Conservation (phyloP, 2,113 vertebrate genomes). For the Entelurus aequoreus region DNA sequence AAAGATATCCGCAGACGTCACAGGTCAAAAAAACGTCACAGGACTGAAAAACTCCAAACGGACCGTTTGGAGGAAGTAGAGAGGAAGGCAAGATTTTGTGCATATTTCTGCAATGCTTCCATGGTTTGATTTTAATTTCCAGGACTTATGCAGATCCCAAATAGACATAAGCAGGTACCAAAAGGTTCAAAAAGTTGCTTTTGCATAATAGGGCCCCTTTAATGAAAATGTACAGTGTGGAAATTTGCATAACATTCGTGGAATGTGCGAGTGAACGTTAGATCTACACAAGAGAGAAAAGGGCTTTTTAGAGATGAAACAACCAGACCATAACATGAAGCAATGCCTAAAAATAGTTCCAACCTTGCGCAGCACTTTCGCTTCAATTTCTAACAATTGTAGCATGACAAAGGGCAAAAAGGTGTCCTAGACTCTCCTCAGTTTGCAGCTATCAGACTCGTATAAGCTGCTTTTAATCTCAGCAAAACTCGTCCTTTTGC, state of each 20-base stretch:
- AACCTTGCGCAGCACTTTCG: conserved; percentile 34
- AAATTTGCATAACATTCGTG: background rate
- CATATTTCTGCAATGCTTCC: too few species aligned
- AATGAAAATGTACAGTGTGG: background rate
- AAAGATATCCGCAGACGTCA: too few species aligned
- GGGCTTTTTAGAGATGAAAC: conserved; percentile 25
- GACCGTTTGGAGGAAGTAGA: too few species aligned
- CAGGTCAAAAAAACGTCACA: too few species aligned
- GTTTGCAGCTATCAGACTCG: conserved; percentile 1
- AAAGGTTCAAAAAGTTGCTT: too few species aligned
- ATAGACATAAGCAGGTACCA: too few species aligned
- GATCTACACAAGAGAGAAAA: conserved; percentile 2
- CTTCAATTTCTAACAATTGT: conserved; percentile 42
- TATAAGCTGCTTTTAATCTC: conserved; percentile 14
- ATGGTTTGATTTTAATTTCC: too few species aligned
- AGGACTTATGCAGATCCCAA: too few species aligned
- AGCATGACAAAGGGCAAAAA: conserved; percentile 33
- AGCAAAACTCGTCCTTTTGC: conserved; percentile 23
- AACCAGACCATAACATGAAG: conserved; percentile 27
- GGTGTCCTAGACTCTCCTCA: background rate
- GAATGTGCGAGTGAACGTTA: background rate
- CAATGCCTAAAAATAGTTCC: conserved; percentile 44
- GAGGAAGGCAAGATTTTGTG: too few species aligned
- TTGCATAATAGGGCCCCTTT: background rate
- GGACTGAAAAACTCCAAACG: too few species aligned